Evolutionary conservation across 1,140 invertebrate genomes (phyloP).

Genomic region (Drosophila nebulosa): DNA sequence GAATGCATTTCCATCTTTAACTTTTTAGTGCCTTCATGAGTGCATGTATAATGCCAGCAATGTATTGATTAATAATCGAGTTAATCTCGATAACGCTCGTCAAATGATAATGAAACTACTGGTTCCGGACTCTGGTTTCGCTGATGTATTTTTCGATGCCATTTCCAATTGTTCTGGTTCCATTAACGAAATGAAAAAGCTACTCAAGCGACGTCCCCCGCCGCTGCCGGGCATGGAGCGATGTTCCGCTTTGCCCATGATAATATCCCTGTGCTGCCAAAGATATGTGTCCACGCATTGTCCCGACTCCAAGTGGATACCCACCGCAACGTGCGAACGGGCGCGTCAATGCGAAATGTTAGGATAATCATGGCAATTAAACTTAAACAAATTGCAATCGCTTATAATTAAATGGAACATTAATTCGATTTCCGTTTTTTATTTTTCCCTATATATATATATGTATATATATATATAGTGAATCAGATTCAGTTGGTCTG

Average conservation of each 20-base stretch:
- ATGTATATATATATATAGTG: constrained; percentile 7
- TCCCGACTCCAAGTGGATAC: constrained; percentile 37
- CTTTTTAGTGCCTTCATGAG: constrained; percentile 37
- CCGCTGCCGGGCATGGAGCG: neutral
- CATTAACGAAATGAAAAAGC: neutral
- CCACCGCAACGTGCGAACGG: constrained; percentile 29
- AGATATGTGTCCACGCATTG: constrained; percentile 36
- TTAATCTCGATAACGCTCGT: constrained; percentile 29
- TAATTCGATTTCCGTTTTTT: neutral
- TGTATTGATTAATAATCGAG: neutral
- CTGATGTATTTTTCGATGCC: constrained; percentile 15
- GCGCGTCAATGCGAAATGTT: constrained; percentile 6
- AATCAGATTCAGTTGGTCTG: neutral
- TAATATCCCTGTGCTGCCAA: constrained; percentile 20
- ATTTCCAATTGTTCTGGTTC: constrained; percentile 35
- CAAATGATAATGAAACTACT: constrained; percentile 22
- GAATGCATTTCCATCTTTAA: too few species aligned
- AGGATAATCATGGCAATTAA: neutral
- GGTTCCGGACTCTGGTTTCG: constrained; percentile 22
- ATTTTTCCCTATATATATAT: neutral
- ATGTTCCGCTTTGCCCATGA: constrained; percentile 22
- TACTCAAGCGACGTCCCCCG: neutral
- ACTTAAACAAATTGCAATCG: neutral
- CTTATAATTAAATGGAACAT: neutral
- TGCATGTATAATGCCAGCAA: constrained; percentile 43